These are phyloP conservation scores for Sebastes baramenuke DNA, from an alignment of 2,797 vertebrate genomes.

Conservation along the genomic window DNA sequence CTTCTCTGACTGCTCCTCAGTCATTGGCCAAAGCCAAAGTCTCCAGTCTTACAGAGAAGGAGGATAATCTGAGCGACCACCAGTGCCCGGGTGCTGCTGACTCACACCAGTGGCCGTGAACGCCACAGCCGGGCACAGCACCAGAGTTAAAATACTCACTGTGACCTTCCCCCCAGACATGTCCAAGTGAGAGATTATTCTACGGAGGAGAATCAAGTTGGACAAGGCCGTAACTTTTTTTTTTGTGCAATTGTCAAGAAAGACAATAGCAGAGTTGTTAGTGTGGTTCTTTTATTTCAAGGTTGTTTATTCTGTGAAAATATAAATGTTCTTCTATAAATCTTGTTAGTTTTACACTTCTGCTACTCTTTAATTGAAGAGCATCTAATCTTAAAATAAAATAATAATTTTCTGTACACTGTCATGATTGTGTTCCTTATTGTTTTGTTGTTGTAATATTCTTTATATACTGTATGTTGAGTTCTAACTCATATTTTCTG, in stretches of 20 bases:
- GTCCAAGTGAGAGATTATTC: conserved; percentile 17
- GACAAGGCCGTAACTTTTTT: conserved; percentile 27
- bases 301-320: not conserved
- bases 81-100: not conserved
- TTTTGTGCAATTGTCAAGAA: conserved; percentile 7
- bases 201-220: conserved; percentile 20
- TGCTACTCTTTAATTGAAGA: not conserved
- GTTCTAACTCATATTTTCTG: not conserved
- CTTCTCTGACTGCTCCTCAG: conserved; percentile 17
- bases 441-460: not conserved
- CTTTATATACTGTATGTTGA: not conserved
- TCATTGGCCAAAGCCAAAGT: conserved; percentile 23
- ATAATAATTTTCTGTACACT: not conserved
- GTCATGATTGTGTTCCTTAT: not conserved
- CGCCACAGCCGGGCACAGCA: not conserved
- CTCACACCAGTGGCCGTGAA: conserved; percentile 11
- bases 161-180: conserved; percentile 38
- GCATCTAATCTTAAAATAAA: not conserved
- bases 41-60: not conserved
- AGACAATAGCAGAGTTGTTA: not conserved
- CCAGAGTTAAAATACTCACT: not conserved
- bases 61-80: conserved; percentile 31
- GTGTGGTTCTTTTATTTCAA: not conserved
- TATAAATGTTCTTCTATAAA: not conserved
- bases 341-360: not conserved